Base-by-base conservation (phyloP, 2,888 invertebrate genomes). In the Synergus laeviventris region DNA sequence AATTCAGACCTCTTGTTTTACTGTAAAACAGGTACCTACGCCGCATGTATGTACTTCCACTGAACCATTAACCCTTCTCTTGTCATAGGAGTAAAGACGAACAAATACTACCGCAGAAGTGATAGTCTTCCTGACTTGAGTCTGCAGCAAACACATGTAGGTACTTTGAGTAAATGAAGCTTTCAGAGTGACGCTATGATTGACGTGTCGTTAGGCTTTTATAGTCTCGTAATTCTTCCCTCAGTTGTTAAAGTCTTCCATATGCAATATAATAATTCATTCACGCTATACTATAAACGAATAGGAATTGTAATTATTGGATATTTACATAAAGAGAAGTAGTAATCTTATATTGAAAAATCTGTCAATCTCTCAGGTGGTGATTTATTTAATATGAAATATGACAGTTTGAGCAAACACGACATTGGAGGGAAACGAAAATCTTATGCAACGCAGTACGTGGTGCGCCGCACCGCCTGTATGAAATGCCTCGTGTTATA, bases 401-500 rank as follows among this genome's bases (percentile, higher is more conserved):
- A 45, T 66, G 24, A 31, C 16, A 42, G 14, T 66, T 45, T 24
- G 14, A 45, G 45, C 16, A 45, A 66, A 45, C 31, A 42, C 21
- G 66, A 24, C 16, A 66, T 66, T 66, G 24, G 45, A 31, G 45
- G 24, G 9, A 24, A 45, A 42, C 45, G 45, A 16, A 66, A 66
- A 66, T 66, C 45, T 45, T 66, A 66, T 66, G 66, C 31, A 66
- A 45, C 45, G 66, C 66, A 66, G 45, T 45, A 24, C n/a, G 42
- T 16, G 45, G 66, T 45, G 66, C 24, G 54, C 54, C 54, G 9
- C 11, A 31, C 66, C 31, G 66, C 24, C 42, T 66, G 31, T 31
- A 45, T 42, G 66, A 66, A 66, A 66, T 66, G 66, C 45, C 66
- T 66, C 45, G 42, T 66, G 66, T 45, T 66, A 66, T 66, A 66